phyloP scores from a whole-genome alignment of 2,797 vertebrate species.

The Zenarchopterus dispar region DNA sequence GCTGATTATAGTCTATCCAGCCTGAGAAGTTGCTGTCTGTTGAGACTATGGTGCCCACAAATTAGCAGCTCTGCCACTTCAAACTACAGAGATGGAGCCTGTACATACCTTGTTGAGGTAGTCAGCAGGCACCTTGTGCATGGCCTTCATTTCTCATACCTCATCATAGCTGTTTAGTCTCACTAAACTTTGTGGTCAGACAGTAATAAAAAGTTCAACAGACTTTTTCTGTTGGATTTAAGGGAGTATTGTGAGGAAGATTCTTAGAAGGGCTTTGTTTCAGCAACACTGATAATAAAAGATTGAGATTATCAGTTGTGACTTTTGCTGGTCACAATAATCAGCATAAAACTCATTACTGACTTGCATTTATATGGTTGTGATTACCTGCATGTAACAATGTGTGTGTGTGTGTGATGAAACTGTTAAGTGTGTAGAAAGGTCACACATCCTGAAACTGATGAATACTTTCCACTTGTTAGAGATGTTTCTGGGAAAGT shows the following conservation, averaged over 20 bases:
- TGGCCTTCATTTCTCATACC: conserved; percentile 28
- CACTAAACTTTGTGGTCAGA: conserved; percentile 12
- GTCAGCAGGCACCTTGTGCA: conserved; percentile 46
- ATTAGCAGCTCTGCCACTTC: conserved; percentile 64
- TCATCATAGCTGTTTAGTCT: conserved; percentile 25
- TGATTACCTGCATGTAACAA: background rate
- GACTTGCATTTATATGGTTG: background rate
- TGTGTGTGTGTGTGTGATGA: background rate
- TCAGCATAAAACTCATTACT: background rate
- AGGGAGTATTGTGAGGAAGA: background rate
- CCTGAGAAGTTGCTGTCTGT: conserved; percentile 38
- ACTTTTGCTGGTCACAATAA: background rate
- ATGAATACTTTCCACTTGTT: conserved; percentile 66
- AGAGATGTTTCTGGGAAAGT: conserved; percentile 61
- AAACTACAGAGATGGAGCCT: conserved; percentile 58
- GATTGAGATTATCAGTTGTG: background rate
- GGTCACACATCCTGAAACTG: conserved; percentile 61
- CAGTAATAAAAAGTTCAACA: conserved; percentile 4
- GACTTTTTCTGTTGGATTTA: conserved; percentile 16
- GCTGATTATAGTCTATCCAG: conserved; percentile 60
- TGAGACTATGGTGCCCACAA: conserved; percentile 69
- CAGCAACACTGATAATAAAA: no score
- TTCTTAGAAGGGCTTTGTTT: background rate
- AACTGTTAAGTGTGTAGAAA: conserved; percentile 30
- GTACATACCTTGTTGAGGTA: conserved; percentile 49